A percentile compares a stretch with the other conserved stretches of the same genome.
Conservation (phyloP, 2,797 vertebrate genomes). For the Enteromius radiatus region DNA sequence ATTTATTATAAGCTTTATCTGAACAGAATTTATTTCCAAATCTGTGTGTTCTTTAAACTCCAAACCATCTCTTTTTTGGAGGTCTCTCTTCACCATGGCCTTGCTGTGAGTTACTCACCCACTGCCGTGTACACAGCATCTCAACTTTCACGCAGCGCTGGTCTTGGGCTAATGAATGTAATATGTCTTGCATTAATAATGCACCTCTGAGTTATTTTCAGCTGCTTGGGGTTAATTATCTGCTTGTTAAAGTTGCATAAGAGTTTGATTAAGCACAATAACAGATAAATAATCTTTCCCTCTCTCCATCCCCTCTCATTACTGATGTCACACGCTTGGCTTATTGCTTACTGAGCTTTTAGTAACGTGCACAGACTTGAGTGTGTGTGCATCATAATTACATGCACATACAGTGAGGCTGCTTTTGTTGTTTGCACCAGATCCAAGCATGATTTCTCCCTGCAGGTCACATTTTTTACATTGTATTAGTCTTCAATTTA, state of each 20-base stretch:
- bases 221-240: constrained; percentile 62
- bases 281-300: constrained; percentile 57
- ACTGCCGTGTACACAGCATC: neutral
- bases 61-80: neutral
- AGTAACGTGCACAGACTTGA: neutral
- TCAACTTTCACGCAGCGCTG: constrained; percentile 25
- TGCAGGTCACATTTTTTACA: neutral
- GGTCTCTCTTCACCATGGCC: neutral
- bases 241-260: constrained; percentile 67
- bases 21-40: neutral
- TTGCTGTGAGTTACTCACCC: neutral
- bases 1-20: neutral
- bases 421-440: neutral
- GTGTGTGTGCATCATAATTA: constrained; percentile 5
- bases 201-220: constrained; percentile 57
- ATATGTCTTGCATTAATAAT: constrained; percentile 64
- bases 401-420: neutral
- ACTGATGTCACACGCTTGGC: constrained; percentile 36
- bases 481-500: neutral
- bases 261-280: constrained; percentile 57
- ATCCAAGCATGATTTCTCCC: neutral
- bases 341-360: constrained; percentile 8
- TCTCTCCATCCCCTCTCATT: constrained; percentile 51
- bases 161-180: constrained; percentile 56
- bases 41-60: neutral